Percentiles rank a stretch among this genome's conserved stretches.
Evolutionary conservation across 1,140 invertebrate genomes (phyloP).

Genomic region (Tetramorium alpestre): DNA sequence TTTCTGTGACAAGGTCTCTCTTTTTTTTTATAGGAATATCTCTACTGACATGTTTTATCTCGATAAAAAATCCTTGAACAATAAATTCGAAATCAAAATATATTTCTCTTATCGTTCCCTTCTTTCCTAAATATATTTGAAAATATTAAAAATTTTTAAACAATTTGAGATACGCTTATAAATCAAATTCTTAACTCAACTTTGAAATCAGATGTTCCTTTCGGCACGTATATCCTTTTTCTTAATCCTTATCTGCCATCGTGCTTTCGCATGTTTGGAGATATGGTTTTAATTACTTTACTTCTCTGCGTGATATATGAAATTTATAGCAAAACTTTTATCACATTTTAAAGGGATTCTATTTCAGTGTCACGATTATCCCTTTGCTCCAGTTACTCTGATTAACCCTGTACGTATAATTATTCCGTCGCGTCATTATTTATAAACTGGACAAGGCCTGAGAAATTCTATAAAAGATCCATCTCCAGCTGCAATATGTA

Average conservation of each 20-base stretch:
- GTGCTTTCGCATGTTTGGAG: neutral
- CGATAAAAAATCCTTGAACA: too few species aligned
- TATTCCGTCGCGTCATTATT: conserved; percentile 30
- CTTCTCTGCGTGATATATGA: neutral
- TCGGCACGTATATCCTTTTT: neutral
- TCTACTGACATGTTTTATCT: too few species aligned
- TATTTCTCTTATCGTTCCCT: too few species aligned
- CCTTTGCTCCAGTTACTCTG: conserved; percentile 13
- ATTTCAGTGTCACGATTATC: conserved; percentile 39
- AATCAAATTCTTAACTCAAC: neutral
- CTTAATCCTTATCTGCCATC: neutral
- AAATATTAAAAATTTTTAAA: neutral
- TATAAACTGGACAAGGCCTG: conserved; percentile 25
- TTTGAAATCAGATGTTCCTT: neutral
- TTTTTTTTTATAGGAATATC: too few species aligned
- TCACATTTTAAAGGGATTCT: conserved; percentile 9
- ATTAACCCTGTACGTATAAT: conserved; percentile 31
- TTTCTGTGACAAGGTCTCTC: too few species aligned
- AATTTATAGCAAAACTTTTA: neutral
- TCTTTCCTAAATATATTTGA: too few species aligned
- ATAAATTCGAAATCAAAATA: too few species aligned
- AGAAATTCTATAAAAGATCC: neutral
- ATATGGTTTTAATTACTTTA: neutral
- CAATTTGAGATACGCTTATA: neutral
- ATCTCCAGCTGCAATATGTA: neutral